Evolutionary conservation across 2,797 vertebrate genomes (phyloP).

Genomic region (Gambusia yucatana): DNA sequence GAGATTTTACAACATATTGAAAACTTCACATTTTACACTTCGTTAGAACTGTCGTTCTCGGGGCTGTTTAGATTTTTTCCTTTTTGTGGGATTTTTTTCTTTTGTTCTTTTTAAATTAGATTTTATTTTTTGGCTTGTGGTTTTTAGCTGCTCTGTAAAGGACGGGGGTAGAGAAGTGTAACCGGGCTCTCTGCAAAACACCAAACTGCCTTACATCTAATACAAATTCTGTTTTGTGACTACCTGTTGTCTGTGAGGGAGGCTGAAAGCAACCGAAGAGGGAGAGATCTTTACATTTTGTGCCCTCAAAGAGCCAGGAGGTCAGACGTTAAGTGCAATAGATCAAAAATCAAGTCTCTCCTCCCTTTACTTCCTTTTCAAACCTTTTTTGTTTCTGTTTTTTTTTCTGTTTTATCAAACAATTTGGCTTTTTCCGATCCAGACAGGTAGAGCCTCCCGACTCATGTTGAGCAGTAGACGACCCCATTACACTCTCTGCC

Average conservation of each 20-base stretch:
- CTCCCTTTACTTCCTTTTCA: conserved; percentile 52
- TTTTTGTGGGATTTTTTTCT: conserved; percentile 57
- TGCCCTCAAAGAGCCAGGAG: conserved; percentile 70
- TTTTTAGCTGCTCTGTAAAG: conserved; percentile 86
- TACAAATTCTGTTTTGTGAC: conserved; percentile 81
- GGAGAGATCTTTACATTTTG: conserved; percentile 40
- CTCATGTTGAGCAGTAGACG: conserved; percentile 81
- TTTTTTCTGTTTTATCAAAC: conserved; percentile 27
- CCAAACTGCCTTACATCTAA: conserved; percentile 88
- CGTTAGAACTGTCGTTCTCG: conserved; percentile 94
- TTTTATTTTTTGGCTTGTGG: conserved; percentile 75
- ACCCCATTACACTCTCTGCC: conserved; percentile 86
- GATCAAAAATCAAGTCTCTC: conserved; percentile 58
- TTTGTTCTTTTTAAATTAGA: conserved; percentile 32
- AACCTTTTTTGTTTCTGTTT: conserved; percentile 16
- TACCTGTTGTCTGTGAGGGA: conserved; percentile 79
- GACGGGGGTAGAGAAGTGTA: conserved; percentile 85
- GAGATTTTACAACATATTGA: conserved; percentile 88
- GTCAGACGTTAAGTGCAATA: conserved; percentile 83
- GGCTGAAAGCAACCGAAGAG: conserved; percentile 64
- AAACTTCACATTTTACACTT: conserved; percentile 86
- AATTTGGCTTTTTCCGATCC: conserved; percentile 71
- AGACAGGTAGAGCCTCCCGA: conserved; percentile 69
- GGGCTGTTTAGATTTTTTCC: conserved; percentile 83
- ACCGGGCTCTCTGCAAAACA: conserved; percentile 88